These are phyloP conservation scores for Kryphioiulus occultus DNA, from an alignment of 2,888 invertebrate genomes.

Conservation along the genomic window DNA sequence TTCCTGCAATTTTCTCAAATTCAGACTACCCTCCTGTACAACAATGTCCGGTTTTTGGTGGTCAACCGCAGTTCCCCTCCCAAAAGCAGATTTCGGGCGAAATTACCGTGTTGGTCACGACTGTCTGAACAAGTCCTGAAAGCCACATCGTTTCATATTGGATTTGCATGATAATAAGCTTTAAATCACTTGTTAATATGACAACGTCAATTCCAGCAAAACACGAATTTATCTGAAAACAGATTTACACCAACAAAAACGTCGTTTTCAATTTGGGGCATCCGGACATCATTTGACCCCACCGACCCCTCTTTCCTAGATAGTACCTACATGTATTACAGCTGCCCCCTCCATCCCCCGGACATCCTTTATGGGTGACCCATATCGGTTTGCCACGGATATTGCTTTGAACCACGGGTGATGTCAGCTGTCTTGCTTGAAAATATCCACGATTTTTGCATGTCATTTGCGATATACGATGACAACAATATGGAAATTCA, in stretches of 20 bases:
- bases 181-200: background rate
- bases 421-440: background rate
- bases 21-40: background rate
- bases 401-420: background rate
- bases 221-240: background rate
- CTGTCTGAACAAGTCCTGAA: background rate
- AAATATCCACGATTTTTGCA: background rate
- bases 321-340: background rate
- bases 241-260: background rate
- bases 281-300: slow-evolving; percentile 24
- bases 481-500: background rate
- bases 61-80: background rate
- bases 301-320: background rate
- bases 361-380: slow-evolving; percentile 30
- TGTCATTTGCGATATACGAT: too few species aligned
- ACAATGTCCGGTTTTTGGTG: background rate
- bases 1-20: background rate
- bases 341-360: background rate
- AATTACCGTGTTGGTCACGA: background rate
- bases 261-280: background rate
- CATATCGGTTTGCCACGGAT: background rate
- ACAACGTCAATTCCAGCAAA: background rate
- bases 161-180: background rate
- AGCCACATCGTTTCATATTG: background rate
- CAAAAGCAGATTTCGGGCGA: background rate